Evolutionary conservation across 2,113 vertebrate genomes (phyloP), one percentile per base, ranked within the genome.

Genomic region (Muntiacus muntjak): DNA sequence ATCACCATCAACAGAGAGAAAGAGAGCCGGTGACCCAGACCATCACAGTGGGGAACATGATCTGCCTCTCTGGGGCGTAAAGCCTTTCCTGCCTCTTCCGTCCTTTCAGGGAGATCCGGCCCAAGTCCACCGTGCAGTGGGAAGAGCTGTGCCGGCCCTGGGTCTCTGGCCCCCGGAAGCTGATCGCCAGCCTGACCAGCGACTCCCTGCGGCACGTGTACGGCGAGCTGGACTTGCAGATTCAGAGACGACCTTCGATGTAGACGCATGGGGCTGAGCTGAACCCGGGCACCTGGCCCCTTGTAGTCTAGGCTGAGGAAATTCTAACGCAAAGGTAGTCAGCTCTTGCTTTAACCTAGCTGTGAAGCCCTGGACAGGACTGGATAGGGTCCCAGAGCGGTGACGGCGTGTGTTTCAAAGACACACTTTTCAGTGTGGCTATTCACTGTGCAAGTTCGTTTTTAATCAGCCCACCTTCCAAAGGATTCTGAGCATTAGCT

Each of bases 131-230:
- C 4, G 98, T 99, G 98, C 98, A 64, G 45, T 99, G 99, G 99
- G 99, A 99, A 16, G 98, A 99, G 98, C 96, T 89, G 23, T 99
- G 98, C 90, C 97, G 47, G 58, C 99, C 99, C 1, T 98, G 97
- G 84, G 98, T 98, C 54, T 57, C 98, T 0, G 99, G 99, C 1
- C 93, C 40, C 33, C 99, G 99, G 96, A 99, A 99, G 97, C 79
- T 99, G 98, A 99, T 99, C 43, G 99, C 99, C 95, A 99, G 99
- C 81, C 98, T 99, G 98, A 99, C 99, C 98, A 99, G 99, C 87
- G 94, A 99, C 47, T 98, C 99, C 92, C 98, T 99, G 98, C 99
- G 99, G 94, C 99, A 99, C 57, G 99, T 99, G 81, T 98, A 98
- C 1, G 99, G 99, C 13, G 99, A 99, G 98, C 98, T 98, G 97